Evolutionary conservation across 2,113 vertebrate genomes (phyloP).

Genomic region (Stegastes partitus): DNA sequence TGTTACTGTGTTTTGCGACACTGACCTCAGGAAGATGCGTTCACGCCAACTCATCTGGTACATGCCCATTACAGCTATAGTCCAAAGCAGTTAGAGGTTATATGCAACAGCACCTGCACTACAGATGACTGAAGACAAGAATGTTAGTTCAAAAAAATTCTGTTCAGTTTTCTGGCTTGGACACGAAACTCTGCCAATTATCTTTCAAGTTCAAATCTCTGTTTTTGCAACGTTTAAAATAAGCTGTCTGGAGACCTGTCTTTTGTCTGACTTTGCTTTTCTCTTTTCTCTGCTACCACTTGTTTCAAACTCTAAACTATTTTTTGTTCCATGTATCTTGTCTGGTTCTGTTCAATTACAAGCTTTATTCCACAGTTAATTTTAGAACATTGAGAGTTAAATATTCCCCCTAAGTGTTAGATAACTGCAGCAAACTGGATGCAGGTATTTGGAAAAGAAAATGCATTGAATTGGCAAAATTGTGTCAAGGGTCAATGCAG

Average conservation of each 20-base stretch:
- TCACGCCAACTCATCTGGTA: not conserved
- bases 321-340: no score
- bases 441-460: constrained; percentile 10
- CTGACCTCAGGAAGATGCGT: not conserved
- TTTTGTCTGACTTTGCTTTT: not conserved
- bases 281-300: not conserved
- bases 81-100: not conserved
- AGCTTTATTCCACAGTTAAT: no score
- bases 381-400: not conserved
- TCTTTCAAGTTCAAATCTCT: no score
- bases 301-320: no score
- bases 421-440: not conserved
- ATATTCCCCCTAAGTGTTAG: not conserved
- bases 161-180: no score
- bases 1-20: not conserved
- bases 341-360: no score
- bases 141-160: no score
- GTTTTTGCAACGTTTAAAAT: no score
- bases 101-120: not conserved
- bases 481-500: not conserved
- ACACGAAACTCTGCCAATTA: no score
- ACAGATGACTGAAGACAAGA: not conserved
- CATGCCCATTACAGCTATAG: not conserved
- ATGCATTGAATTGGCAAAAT: not conserved
- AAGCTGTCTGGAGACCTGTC: no score